phyloP scores from a whole-genome alignment of 2,888 invertebrate species.

The Watsonalla binaria region DNA sequence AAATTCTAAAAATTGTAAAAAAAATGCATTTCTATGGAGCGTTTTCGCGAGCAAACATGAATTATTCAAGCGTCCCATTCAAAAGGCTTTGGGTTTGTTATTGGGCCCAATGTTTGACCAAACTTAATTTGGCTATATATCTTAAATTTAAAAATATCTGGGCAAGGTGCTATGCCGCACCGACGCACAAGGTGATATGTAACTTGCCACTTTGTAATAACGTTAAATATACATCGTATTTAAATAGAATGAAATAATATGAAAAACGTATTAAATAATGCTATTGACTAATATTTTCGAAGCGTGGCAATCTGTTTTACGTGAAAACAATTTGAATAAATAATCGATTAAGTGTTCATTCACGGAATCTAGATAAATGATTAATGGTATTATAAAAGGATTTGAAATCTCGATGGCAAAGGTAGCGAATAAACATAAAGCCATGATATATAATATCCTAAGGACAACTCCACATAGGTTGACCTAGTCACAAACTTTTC shows the following conservation, averaged over 20 bases:
- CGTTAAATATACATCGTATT: no score
- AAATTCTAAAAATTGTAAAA: slow-evolving; percentile 27
- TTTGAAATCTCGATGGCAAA: not conserved
- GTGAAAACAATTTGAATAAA: not conserved
- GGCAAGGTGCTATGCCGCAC: no score
- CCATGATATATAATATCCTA: slow-evolving; percentile 2
- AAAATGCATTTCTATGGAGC: slow-evolving; percentile 17
- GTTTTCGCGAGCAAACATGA: slow-evolving; percentile 31
- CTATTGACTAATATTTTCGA: no score
- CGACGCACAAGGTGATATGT: no score
- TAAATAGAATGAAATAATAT: no score
- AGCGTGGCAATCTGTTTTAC: not conserved
- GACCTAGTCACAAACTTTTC: no score
- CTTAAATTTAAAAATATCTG: no score
- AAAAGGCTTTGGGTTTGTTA: slow-evolving; percentile 13
- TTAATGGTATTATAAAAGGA: not conserved
- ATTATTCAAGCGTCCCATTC: slow-evolving; percentile 42
- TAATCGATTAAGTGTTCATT: not conserved
- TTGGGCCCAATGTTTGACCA: slow-evolving; percentile 3
- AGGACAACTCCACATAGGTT: not conserved
- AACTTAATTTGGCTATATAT: not conserved
- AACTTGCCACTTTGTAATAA: no score
- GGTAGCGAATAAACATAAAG: not conserved
- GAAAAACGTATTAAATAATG: no score
- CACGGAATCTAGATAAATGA: not conserved